phyloP scores from a whole-genome alignment of 1,140 invertebrate species.

The Prorops nasuta region DNA sequence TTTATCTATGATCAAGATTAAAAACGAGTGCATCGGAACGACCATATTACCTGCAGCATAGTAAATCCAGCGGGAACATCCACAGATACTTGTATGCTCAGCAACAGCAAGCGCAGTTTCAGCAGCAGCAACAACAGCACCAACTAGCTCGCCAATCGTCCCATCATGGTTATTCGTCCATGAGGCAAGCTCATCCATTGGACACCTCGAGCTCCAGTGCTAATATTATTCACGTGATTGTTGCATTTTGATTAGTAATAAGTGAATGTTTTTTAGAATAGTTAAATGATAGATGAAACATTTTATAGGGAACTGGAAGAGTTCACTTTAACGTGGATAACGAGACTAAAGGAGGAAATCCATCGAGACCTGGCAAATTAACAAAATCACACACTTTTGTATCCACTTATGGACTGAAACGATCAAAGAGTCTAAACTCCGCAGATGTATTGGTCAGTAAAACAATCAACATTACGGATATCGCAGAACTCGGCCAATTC shows the following conservation, averaged over 20 bases:
- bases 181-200: conserved; percentile 47
- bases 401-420: conserved; percentile 64
- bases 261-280: neutral
- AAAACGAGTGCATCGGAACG: conserved; percentile 42
- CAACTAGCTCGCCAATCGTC: conserved; percentile 24
- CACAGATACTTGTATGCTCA: conserved; percentile 55
- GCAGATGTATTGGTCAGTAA: conserved; percentile 59
- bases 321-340: conserved; percentile 56
- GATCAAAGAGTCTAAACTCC: conserved; percentile 78
- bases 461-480: conserved; percentile 64
- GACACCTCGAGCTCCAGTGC: conserved; percentile 66
- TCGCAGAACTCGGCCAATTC: conserved; percentile 73
- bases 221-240: conserved; percentile 65
- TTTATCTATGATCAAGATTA: no score
- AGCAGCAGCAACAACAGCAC: conserved; percentile 31
- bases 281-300: neutral
- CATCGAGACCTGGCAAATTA: conserved; percentile 45
- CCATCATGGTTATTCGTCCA: conserved; percentile 45
- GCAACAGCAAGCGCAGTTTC: conserved; percentile 44
- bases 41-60: conserved; percentile 56
- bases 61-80: conserved; percentile 65
- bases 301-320: conserved; percentile 49
- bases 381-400: conserved; percentile 52
- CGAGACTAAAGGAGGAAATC: conserved; percentile 32
- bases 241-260: neutral